Conservation (phyloP, 2,888 invertebrate genomes). For the Zeuzera pyrina region DNA sequence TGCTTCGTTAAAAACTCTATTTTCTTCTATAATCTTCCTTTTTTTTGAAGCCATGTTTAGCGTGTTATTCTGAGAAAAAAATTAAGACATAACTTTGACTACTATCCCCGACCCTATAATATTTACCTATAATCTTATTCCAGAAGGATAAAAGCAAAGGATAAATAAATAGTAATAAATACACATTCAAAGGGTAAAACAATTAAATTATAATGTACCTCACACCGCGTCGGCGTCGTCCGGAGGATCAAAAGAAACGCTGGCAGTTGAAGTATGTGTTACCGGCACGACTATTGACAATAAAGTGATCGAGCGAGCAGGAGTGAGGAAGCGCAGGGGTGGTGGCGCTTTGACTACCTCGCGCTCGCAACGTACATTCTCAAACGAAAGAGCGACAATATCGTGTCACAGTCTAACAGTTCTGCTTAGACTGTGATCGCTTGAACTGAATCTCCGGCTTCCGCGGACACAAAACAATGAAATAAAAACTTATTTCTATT, state of each 20-base stretch:
- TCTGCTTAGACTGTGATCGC: too few relatives aligned
- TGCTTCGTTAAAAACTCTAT: background rate
- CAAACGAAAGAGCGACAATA: conserved; percentile 1
- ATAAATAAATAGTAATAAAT: conserved; percentile 1
- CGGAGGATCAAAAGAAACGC: conserved; percentile 1
- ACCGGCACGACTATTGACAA: conserved; percentile 1
- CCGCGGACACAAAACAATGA: too few relatives aligned
- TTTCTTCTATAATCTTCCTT: conserved; percentile 3
- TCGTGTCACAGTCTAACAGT: too few relatives aligned
- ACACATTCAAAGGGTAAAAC: background rate
- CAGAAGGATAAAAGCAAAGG: background rate
- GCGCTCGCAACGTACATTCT: conserved; percentile 1
- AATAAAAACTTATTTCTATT: too few relatives aligned
- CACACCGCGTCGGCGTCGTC: conserved; percentile 1
- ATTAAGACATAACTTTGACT: too few relatives aligned
- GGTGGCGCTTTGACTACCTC: conserved; percentile 1
- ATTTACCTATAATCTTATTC: too few relatives aligned
- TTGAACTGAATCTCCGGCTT: too few relatives aligned
- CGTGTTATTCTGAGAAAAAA: too few relatives aligned
- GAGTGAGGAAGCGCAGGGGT: conserved; percentile 1
- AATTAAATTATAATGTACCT: background rate
- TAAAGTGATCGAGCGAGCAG: conserved; percentile 1
- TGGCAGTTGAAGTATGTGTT: conserved; percentile 1
- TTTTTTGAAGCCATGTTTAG: conserved; percentile 1
- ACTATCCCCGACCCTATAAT: too few relatives aligned